Evolutionary conservation across 2,888 invertebrate genomes (phyloP), one percentile per base, ranked within the genome.

Genomic region (Fissipunctia ypsillon): DNA sequence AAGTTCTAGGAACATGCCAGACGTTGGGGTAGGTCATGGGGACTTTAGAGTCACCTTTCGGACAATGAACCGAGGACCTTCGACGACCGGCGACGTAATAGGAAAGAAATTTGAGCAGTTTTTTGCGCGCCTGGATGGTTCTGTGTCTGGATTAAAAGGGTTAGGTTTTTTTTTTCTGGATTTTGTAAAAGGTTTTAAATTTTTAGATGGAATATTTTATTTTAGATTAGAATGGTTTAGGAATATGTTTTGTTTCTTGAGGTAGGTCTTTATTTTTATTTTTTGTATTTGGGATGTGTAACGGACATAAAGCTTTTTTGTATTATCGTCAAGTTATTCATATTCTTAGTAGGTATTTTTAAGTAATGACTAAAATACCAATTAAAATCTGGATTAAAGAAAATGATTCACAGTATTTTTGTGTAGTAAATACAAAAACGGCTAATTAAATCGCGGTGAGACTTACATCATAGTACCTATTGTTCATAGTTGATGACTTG

Each of bases 11-110:
- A 80, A 83, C 69, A 73, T 38, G 71, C 57, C 73, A 70, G 73
- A 73, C 60, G n/a, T 78, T 69, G 91, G 92, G 94, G 91, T 93
- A 95, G 95, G 95, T 95, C 95, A 91, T 84, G 87, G 86, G 92
- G 94, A 94, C 94, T 88, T 90, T 89, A 19, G 80, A 90, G 94
- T 95, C 94, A 95, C 95, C 95, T 95, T 94, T 90, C 70, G 93
- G 91, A 71, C 93, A 83, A 84, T 93, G 94, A 94, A 91, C 94
- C 82, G 78, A 78, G 48, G 84, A 81, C 88, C 87, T 87, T 76
- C 70, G 66, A 25, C 48, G 72, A 69, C 67, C 76, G 56, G 12
- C 59, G 64, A 50, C 45, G 80, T 69, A 80, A 81, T 88, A 81
- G 76, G 77, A 61, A 68, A 81, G 70, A 78, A 83, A 79, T 63